Base-by-base conservation (phyloP, 2,888 invertebrate genomes). In the Spilarctia lutea region DNA sequence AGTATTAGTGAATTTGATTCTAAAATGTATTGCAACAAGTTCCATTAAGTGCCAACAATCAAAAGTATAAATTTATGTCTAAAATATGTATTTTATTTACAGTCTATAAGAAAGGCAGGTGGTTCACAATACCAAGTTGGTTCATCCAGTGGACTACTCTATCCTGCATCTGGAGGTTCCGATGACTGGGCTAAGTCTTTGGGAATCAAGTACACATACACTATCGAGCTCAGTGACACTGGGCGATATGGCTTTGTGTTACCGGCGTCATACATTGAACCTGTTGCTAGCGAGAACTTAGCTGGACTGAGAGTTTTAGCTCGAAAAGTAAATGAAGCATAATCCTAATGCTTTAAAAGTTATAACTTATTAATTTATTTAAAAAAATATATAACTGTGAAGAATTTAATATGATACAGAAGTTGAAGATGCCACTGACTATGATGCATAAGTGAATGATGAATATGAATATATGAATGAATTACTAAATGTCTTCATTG, bases 131-230 rank as follows among this genome's bases (percentile, higher is more conserved):
- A 98, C 88, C 97, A 96, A 48, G 97, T 98, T 0, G 98, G 98
- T 20, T 97, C 98, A 70, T 97, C 98, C 33, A 98, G 97, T 68
- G 96, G 96, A n/a, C 96, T 97, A 0, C 94, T 98, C 2, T 98
- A 98, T 90, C 97, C 98, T 1, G 98, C 98, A 3, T 94, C 98
- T 48, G 98, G 98, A 2, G 98, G 98, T 24, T 98, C 98, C 0
- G 98, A 98, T 86, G 99, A 99, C 91, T 99, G 99, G 98, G 99
- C 98, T 13, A 98, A 99, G 92, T 98, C 98, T 1, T 95, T 96
- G 65, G 97, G 97, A 16, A 97, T 99, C 80, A 98, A 98, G 90
- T 99, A 99, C 90, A 94, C 98, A 2, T 99, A 98, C 93, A 99
- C 99, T 0, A 96, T 99, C 75, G 99, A 99, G 94, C 96, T 99